Percentiles rank a stretch among this genome's conserved stretches.
Conservation (phyloP, 2,888 invertebrate genomes). For the Xylocampa areola region DNA sequence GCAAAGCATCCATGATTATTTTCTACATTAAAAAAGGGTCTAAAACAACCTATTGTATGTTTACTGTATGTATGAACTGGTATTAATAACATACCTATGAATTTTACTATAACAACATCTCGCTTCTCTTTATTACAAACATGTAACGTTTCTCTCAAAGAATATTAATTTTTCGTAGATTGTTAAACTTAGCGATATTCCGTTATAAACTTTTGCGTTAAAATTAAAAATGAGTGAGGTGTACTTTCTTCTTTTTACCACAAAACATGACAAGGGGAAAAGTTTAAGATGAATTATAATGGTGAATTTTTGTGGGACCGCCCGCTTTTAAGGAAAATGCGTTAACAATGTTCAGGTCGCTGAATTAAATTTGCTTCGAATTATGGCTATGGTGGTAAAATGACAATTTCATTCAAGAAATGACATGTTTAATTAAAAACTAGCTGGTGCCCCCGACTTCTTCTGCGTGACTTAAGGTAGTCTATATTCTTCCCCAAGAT, state of each 20-base stretch:
- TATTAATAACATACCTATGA: too few relatives aligned
- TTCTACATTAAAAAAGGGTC: too few relatives aligned
- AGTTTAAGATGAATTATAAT: constrained; percentile 51
- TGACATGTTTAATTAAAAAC: constrained; percentile 7
- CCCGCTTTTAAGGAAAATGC: constrained; percentile 38
- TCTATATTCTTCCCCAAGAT: background rate
- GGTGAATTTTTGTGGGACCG: constrained; percentile 28
- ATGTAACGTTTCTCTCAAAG: constrained; percentile 24
- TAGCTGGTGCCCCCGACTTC: too few relatives aligned
- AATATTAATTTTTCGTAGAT: constrained; percentile 45
- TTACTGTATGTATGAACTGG: too few relatives aligned
- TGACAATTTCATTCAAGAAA: constrained; percentile 26
- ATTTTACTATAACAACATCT: background rate
- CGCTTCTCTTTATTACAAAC: background rate
- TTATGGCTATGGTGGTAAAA: constrained; percentile 30
- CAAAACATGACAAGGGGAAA: constrained; percentile 46
- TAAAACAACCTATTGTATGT: too few relatives aligned
- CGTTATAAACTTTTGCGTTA: constrained; percentile 43
- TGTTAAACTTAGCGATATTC: constrained; percentile 49
- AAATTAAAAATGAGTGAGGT: constrained; percentile 52
- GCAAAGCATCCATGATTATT: too few relatives aligned
- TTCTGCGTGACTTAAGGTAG: too few relatives aligned
- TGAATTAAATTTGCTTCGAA: constrained; percentile 47
- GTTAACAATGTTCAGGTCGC: constrained; percentile 34
- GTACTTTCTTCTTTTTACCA: constrained; percentile 31